Evolutionary conservation across 2,888 invertebrate species (phyloP), one percentile per base, ranked within the genome.

Genomic region (Leptarthrus brevirostris): DNA sequence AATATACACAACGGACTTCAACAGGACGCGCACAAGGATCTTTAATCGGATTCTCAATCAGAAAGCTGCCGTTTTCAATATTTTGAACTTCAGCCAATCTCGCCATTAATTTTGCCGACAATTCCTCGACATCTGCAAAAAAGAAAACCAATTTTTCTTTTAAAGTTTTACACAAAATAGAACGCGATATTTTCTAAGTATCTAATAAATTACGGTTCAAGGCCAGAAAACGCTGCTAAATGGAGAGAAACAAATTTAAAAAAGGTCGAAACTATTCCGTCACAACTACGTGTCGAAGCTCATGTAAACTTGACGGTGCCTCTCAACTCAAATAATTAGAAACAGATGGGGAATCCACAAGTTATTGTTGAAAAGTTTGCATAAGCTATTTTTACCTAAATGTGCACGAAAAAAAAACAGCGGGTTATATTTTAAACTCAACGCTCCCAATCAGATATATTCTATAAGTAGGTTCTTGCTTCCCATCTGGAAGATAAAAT

Each of bases 21-120:
- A 78, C 74, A 70, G 77, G 79, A 24, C 77, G 76, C 5, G 76
- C 74, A 54, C 76, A 69, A 53, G 79, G 77, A 58, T 80, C 80
- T 69, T 82, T 80, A 76, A 84, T 78, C 69, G 83, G 83, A 78
- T 84, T 85, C 79, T 85, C 85, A 78, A 85, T 83, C 76, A 85
- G 84, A 77, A 85, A 85, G 76, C 83, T 84, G 76, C 84, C 84
- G 76, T 83, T 85, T 75, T 85, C 85, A 75, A 84, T 80, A 75
- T 83, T 83, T 80, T 85, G 85, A 74, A 84, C 84, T 78, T 85
- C 84, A 40, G 84, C 84, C 78, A 85, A 80, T 78, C 83, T 83
- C 73, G 85, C 85, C 85, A 85, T 85, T 77, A 85, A 81, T 78
- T 85, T 85, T 36, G 85, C 84, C 78, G 85, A 85, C 79, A 85